These are phyloP conservation scores for Oophaga sylvatica DNA, from an alignment of 2,797 vertebrate species.

Conservation along the genomic window DNA sequence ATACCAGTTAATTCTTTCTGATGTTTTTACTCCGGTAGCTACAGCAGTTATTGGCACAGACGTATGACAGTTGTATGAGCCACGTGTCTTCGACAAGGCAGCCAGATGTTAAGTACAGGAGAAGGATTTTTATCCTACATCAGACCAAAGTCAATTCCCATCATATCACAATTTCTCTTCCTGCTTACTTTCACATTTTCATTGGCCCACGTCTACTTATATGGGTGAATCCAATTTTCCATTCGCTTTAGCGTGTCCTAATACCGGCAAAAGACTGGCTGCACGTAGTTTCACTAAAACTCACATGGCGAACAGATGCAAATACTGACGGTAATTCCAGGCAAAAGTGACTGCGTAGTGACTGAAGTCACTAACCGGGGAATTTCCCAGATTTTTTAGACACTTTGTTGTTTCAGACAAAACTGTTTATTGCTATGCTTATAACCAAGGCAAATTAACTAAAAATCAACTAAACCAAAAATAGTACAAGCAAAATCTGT, in stretches of 20 bases:
- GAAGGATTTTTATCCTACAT: background rate
- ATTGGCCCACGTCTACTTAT: background rate
- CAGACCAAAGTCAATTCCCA: background rate
- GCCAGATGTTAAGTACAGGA: background rate
- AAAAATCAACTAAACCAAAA: background rate
- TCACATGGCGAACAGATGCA: slow-evolving; percentile 31
- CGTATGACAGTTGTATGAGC: background rate
- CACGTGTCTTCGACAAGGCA: background rate
- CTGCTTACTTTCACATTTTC: slow-evolving; percentile 22
- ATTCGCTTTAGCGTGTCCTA: background rate
- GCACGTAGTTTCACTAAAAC: background rate
- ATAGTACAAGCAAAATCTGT: background rate
- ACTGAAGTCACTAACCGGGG: background rate
- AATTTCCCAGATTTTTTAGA: slow-evolving; percentile 42
- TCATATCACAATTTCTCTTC: background rate
- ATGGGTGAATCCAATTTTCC: slow-evolving; percentile 36
- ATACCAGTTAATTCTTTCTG: background rate
- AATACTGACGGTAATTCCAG: slow-evolving; percentile 11
- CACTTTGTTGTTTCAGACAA: background rate
- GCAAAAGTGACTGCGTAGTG: slow-evolving; percentile 13
- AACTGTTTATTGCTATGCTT: background rate
- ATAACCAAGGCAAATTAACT: background rate
- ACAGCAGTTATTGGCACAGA: slow-evolving; percentile 1
- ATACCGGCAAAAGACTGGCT: background rate
- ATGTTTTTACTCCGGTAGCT: background rate